Evolutionary conservation across 2,797 vertebrate species (phyloP), one percentile per base, ranked within the genome.

Genomic region (Platalea minor): DNA sequence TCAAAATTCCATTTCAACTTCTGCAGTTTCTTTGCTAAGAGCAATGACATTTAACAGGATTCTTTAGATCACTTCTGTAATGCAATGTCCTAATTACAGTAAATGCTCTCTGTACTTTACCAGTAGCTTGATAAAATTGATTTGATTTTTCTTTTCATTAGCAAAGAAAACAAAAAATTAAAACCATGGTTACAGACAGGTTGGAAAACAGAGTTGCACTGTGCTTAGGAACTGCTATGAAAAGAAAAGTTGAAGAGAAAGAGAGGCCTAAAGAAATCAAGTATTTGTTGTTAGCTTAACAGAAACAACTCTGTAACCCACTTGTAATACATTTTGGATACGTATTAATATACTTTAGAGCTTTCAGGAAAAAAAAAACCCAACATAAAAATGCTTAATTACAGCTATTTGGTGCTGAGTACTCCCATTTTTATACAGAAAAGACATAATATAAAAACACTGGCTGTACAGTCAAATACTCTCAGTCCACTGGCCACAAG

Each of bases 81-180:
- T 53, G 81, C 76, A 65, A 73, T 69, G 46, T 92, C 74, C 92
- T 95, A 94, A 93, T 93, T 93, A 93, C 20, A 76, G 65, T 84
- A 95, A 96, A 84, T 3, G 24, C 48, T 91, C 45, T 89, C 79
- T 75, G 37, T 84, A 68, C 53, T 93, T 89, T 64, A 91, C n/a
- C 50, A 72, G 68, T 54, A 94, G 61, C 85, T 94, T 75, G 57
- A 95, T 85, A 95, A 92, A 96, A 89, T 73, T 81, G 70, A 85
- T 88, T 88, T 85, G 68, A 91, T 95, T 94, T 96, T 93, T 83
- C 88, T 92, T 96, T 91, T 91, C 81, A 78, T 95, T 96, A 91
- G 68, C 48, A 89, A 87, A 93, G 31, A 59, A 93, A 85, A 73
- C n/a, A 80, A 91, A 93, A 91, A 85, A 59, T 68, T 84, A 90